A percentile compares a stretch with the other conserved stretches of the same genome.
These are phyloP conservation scores for Spea multiplicata DNA, from an alignment of 2,113 vertebrate species.

Conservation along the genomic window DNA sequence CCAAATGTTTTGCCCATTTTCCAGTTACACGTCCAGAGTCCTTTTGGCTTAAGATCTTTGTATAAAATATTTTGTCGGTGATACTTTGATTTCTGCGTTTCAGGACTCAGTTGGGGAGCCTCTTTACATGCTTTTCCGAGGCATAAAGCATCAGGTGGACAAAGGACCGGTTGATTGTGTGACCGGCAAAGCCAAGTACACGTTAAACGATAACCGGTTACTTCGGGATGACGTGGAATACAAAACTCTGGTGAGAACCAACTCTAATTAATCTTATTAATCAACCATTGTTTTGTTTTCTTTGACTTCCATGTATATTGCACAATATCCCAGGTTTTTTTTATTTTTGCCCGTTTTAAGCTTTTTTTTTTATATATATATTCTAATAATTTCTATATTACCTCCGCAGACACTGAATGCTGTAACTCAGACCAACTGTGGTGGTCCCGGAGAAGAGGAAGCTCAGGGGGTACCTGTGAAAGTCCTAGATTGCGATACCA, in stretches of 20 bases:
- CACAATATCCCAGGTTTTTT: too few relatives aligned
- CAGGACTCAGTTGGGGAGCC: slow-evolving; percentile 93
- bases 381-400: too few relatives aligned
- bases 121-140: slow-evolving; percentile 94
- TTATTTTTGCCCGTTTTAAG: too few relatives aligned
- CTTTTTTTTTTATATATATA: too few relatives aligned
- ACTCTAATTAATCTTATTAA: not conserved
- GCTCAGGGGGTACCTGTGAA: slow-evolving; percentile 82
- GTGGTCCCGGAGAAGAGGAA: slow-evolving; percentile 69
- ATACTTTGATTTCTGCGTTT: not conserved
- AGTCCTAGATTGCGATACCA: slow-evolving; percentile 91
- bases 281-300: too few relatives aligned
- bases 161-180: slow-evolving; percentile 96
- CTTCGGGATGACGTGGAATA: slow-evolving; percentile 94
- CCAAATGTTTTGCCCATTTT: too few relatives aligned
- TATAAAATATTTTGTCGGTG: not conserved
- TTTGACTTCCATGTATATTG: too few relatives aligned
- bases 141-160: slow-evolving; percentile 97
- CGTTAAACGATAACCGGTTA: slow-evolving; percentile 93
- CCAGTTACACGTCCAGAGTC: too few relatives aligned
- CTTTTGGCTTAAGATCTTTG: too few relatives aligned
- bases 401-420: slow-evolving; percentile 83
- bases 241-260: slow-evolving; percentile 80
- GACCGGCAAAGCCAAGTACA: slow-evolving; percentile 95
- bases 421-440: slow-evolving; percentile 70